Conservation (phyloP, 2,888 invertebrate genomes). For the Drosophila maculinotata region DNA sequence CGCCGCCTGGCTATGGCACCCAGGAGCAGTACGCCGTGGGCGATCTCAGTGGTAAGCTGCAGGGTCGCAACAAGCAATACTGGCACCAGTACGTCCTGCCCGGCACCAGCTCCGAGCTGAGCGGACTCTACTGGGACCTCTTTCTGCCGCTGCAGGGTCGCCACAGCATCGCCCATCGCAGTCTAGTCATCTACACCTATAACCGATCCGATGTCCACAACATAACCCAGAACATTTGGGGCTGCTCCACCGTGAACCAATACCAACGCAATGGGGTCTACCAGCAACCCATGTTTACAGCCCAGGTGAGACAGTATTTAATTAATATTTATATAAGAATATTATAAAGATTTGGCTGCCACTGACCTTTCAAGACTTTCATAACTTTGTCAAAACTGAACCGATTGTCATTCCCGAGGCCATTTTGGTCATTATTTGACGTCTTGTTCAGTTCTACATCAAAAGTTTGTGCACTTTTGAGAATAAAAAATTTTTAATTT, state of each 20-base stretch:
- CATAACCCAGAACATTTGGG: conserved; percentile 80
- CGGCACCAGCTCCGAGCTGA: conserved; percentile 90
- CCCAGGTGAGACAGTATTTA: conserved; percentile 86
- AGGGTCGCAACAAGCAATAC: conserved; percentile 89
- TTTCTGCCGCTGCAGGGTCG: conserved; percentile 93
- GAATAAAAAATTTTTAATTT: too few relatives aligned
- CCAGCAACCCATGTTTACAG: conserved; percentile 91
- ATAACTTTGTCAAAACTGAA: too few relatives aligned
- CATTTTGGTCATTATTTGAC: too few relatives aligned
- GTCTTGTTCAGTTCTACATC: too few relatives aligned
- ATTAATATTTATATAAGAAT: too few relatives aligned
- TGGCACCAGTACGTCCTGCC: conserved; percentile 89
- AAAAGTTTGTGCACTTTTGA: too few relatives aligned
- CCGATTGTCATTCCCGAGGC: too few relatives aligned
- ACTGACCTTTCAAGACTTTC: too few relatives aligned
- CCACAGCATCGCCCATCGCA: conserved; percentile 92
- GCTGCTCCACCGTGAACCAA: conserved; percentile 88
- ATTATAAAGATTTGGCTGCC: background rate
- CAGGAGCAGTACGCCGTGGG: conserved; percentile 96
- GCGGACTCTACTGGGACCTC: conserved; percentile 92
- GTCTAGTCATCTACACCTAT: conserved; percentile 86
- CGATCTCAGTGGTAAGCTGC: conserved; percentile 94
- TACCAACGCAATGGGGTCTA: conserved; percentile 88
- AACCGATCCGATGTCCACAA: conserved; percentile 78
- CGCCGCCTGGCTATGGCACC: conserved; percentile 89